Percentiles rank a stretch among this genome's conserved stretches.
phyloP scores from a whole-genome alignment of 1,140 invertebrate species.

The Bactericera cockerelli region DNA sequence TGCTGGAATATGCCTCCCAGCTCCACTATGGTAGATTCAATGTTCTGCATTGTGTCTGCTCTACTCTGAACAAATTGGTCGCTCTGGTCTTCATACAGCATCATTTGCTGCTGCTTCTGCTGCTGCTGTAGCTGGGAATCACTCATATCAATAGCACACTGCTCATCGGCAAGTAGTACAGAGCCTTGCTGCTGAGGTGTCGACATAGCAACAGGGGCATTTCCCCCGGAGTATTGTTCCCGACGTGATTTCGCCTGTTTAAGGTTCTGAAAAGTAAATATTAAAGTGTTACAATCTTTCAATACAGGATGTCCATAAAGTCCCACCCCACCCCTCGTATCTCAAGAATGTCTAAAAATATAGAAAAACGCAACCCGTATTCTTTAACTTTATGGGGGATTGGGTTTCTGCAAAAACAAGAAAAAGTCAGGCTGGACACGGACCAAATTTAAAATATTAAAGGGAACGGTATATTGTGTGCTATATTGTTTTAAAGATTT shows the following conservation, averaged over 20 bases:
- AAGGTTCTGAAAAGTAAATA: slow-evolving; percentile 47
- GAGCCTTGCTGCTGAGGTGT: slow-evolving; percentile 46
- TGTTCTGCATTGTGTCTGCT: slow-evolving; percentile 96
- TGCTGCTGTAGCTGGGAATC: slow-evolving; percentile 35
- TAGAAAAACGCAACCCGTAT: too few species aligned
- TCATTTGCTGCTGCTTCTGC: slow-evolving; percentile 37
- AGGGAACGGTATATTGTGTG: too few species aligned
- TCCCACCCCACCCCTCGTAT: too few species aligned
- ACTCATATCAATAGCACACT: slow-evolving; percentile 60
- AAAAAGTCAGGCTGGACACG: too few species aligned
- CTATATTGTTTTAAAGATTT: too few species aligned
- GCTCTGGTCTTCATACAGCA: slow-evolving; percentile 65
- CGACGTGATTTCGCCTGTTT: slow-evolving; percentile 85
- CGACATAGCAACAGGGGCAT: slow-evolving; percentile 43
- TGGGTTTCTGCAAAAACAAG: too few species aligned
- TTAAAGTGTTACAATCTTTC: background rate
- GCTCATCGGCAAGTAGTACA: slow-evolving; percentile 42
- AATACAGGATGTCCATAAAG: too few species aligned
- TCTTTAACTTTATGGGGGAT: too few species aligned
- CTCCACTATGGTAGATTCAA: slow-evolving; percentile 97
- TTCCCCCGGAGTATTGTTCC: slow-evolving; percentile 82
- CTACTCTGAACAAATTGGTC: slow-evolving; percentile 82
- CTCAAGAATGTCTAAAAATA: background rate
- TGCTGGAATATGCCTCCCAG: slow-evolving; percentile 97
- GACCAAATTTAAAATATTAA: too few species aligned